A percentile compares a stretch with the other conserved stretches of the same genome.
phyloP scores from a whole-genome alignment of 1,140 invertebrate species.

The Drosophila melanogaster region DNA sequence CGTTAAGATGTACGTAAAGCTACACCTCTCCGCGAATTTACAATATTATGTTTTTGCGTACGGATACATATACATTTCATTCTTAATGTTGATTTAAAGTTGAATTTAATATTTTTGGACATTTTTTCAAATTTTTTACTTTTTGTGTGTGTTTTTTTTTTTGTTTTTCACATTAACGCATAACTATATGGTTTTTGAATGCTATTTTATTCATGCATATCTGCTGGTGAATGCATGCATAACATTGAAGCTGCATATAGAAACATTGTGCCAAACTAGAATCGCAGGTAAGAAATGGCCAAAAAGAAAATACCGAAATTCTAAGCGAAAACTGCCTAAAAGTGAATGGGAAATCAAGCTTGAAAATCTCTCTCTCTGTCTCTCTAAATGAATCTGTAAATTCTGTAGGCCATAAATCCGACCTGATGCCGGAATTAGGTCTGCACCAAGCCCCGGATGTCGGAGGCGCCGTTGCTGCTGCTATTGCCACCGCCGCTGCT shows the following conservation, averaged over 20 bases:
- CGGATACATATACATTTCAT: slow-evolving; percentile 15
- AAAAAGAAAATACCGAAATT: slow-evolving; percentile 35
- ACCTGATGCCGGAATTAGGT: slow-evolving; percentile 48
- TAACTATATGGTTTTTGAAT: slow-evolving; percentile 45
- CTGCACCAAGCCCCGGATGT: slow-evolving; percentile 79
- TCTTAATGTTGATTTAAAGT: slow-evolving; percentile 29
- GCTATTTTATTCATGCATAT: slow-evolving; percentile 22
- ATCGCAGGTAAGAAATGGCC: slow-evolving; percentile 19
- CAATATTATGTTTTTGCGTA: slow-evolving; percentile 37
- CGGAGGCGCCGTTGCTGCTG: slow-evolving; percentile 60
- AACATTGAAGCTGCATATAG: slow-evolving; percentile 45
- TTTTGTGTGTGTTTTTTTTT: slow-evolving; percentile 36
- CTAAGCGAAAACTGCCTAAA: slow-evolving; percentile 37
- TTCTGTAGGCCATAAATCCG: slow-evolving; percentile 1
- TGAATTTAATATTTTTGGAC: slow-evolving; percentile 50
- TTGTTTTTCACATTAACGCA: slow-evolving; percentile 55
- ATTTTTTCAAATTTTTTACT: slow-evolving; percentile 29
- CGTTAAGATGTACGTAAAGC: slow-evolving; percentile 46
- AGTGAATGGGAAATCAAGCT: slow-evolving; percentile 36
- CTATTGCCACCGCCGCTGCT: slow-evolving; percentile 60
- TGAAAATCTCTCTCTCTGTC: slow-evolving; percentile 36
- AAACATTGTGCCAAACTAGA: slow-evolving; percentile 50
- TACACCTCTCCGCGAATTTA: slow-evolving; percentile 63
- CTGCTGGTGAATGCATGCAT: slow-evolving; percentile 32
- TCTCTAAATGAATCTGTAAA: slow-evolving; percentile 13